Evolutionary conservation across 2,888 invertebrate genomes (phyloP).

Genomic region (Galerucella calmariensis): DNA sequence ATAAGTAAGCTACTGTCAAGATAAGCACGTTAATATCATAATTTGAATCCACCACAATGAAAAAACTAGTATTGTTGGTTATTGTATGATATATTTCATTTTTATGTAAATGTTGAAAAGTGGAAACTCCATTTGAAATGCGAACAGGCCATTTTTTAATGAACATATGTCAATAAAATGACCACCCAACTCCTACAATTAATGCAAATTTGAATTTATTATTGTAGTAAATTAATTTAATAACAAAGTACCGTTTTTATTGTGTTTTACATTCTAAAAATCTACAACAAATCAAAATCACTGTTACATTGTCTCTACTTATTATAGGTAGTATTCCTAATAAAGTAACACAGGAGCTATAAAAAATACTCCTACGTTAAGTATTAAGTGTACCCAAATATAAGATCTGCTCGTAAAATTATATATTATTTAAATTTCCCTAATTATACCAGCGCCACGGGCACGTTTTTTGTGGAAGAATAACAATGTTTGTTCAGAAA

Average conservation of each 20-base stretch:
- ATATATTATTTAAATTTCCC: neutral
- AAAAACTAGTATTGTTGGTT: too few relatives aligned
- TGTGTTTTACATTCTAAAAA: neutral
- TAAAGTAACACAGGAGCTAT: neutral
- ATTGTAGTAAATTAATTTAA: too few relatives aligned
- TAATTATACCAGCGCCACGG: neutral
- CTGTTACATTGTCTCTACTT: neutral
- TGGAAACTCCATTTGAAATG: too few relatives aligned
- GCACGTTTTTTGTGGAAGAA: neutral
- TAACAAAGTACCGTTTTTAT: constrained; percentile 3
- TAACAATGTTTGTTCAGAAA: neutral
- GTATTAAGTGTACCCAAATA: neutral
- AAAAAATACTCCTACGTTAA: neutral
- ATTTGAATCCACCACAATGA: too few relatives aligned
- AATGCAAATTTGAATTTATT: too few relatives aligned
- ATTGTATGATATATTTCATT: too few relatives aligned
- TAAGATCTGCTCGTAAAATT: neutral
- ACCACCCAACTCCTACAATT: too few relatives aligned
- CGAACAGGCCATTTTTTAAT: too few relatives aligned
- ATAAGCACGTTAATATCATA: too few relatives aligned
- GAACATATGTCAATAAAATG: too few relatives aligned
- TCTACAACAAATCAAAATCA: neutral
- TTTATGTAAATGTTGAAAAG: too few relatives aligned
- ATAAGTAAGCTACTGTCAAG: too few relatives aligned
- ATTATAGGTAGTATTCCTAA: neutral